Conservation (phyloP, 2,888 invertebrate genomes). For the Thereva unica region DNA sequence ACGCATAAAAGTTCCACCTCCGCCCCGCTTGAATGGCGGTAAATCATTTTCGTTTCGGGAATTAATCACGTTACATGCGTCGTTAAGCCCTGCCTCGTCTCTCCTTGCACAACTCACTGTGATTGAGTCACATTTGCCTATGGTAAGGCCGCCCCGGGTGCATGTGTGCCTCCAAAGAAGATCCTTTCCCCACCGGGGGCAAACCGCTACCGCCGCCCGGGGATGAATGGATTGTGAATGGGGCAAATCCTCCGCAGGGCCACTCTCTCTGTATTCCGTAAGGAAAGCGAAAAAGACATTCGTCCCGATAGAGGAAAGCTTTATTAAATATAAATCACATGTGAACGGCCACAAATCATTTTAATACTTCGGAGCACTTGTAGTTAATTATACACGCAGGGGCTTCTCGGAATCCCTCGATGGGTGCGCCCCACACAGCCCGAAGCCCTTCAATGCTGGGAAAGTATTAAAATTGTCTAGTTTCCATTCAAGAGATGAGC, state of each 20-base stretch:
- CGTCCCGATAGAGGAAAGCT: slow-evolving; percentile 4
- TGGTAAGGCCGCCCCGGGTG: background rate
- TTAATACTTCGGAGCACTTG: slow-evolving; percentile 34
- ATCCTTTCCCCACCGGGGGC: background rate
- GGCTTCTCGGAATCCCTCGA: background rate
- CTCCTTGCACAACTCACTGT: background rate
- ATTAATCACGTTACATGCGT: slow-evolving; percentile 28
- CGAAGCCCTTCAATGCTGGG: background rate
- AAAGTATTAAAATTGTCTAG: background rate
- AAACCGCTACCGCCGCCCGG: background rate
- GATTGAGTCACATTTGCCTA: background rate
- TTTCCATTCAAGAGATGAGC: background rate
- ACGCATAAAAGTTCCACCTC: too few relatives aligned
- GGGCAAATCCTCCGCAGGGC: slow-evolving; percentile 8
- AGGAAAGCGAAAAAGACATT: background rate
- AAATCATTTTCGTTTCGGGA: slow-evolving; percentile 26
- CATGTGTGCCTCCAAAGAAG: too few relatives aligned
- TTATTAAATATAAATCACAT: slow-evolving; percentile 31
- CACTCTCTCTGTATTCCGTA: slow-evolving; percentile 1
- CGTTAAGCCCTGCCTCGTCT: slow-evolving; percentile 23
- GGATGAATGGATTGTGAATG: too few relatives aligned
- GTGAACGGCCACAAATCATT: slow-evolving; percentile 33
- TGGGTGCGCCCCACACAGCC: background rate
- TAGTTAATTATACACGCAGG: slow-evolving; percentile 19
- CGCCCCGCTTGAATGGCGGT: background rate